phyloP scores from a whole-genome alignment of 2,888 invertebrate species.

The Polydesmus complanatus region DNA sequence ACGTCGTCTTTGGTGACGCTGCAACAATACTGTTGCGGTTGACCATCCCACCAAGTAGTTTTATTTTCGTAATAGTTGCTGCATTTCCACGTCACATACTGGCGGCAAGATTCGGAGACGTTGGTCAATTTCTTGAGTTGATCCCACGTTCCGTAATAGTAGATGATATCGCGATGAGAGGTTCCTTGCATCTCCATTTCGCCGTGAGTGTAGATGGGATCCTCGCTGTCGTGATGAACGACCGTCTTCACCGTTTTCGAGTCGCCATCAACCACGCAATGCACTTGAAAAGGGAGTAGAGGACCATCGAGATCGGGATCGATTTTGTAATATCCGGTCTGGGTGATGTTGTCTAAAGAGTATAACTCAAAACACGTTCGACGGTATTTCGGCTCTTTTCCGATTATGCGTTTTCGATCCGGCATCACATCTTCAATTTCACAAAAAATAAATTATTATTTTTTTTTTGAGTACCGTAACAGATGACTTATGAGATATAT shows the following conservation, averaged over 20 bases:
- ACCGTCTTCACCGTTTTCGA: constrained; percentile 20
- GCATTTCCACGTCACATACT: constrained; percentile 23
- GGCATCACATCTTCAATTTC: constrained; percentile 7
- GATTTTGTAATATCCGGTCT: constrained; percentile 22
- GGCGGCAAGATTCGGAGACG: constrained; percentile 22
- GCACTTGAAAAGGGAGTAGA: constrained; percentile 21
- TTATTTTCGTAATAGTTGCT: constrained; percentile 19
- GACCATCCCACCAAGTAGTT: constrained; percentile 20
- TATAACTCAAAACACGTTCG: constrained; percentile 21
- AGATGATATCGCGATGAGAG: constrained; percentile 22
- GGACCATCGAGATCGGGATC: constrained; percentile 22
- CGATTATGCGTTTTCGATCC: not conserved
- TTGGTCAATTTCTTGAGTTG: constrained; percentile 21
- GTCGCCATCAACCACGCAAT: constrained; percentile 19
- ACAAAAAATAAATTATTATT: constrained; percentile 3
- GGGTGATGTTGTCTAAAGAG: constrained; percentile 19
- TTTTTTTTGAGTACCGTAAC: not conserved
- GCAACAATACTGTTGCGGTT: constrained; percentile 22
- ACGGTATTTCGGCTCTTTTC: not conserved
- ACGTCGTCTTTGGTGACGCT: constrained; percentile 16
- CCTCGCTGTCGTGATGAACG: constrained; percentile 24
- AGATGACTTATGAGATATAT: not conserved
- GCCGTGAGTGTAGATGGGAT: constrained; percentile 22
- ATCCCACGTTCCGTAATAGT: constrained; percentile 19
- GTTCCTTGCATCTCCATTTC: constrained; percentile 20